These are phyloP conservation scores for Cactoblastis cactorum DNA, from an alignment of 2,888 invertebrate genomes.

Conservation along the genomic window DNA sequence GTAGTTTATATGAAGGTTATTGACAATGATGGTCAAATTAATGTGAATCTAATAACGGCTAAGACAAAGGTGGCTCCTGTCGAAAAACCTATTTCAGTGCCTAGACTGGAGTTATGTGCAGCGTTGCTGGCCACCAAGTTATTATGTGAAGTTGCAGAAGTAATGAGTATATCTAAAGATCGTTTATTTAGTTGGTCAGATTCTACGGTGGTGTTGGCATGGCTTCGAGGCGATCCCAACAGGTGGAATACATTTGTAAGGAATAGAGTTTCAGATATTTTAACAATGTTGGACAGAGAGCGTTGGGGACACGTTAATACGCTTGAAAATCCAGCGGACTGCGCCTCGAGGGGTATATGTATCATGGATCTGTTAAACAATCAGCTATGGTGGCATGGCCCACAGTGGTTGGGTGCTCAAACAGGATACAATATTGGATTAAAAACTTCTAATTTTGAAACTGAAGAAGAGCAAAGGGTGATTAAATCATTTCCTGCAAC, in stretches of 20 bases:
- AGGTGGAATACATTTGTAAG: conserved; percentile 13
- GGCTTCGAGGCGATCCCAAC: conserved; percentile 15
- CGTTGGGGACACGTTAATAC: conserved; percentile 14
- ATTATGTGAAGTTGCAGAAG: too few species aligned
- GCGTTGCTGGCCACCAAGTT: too few species aligned
- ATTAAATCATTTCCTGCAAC: too few species aligned
- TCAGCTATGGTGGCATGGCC: too few species aligned
- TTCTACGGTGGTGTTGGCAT: conserved; percentile 18
- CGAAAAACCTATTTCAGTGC: too few species aligned
- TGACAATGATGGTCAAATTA: not conserved
- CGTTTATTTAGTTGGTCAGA: too few species aligned
- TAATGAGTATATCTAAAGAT: too few species aligned
- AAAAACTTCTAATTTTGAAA: too few species aligned
- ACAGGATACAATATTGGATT: too few species aligned
- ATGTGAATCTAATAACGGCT: conserved; percentile 1
- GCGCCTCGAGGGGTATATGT: conserved; percentile 13
- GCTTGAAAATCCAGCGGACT: conserved; percentile 12
- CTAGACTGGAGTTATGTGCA: too few species aligned
- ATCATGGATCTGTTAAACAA: not conserved
- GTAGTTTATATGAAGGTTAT: conserved; percentile 19
- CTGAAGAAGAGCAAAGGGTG: too few species aligned
- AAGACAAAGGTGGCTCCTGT: conserved; percentile 16
- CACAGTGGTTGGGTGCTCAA: too few species aligned
- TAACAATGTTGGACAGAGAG: not conserved
- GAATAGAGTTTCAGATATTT: conserved; percentile 16